Conservation (phyloP, 2,113 vertebrate genomes). For the Phodopus roborovskii region DNA sequence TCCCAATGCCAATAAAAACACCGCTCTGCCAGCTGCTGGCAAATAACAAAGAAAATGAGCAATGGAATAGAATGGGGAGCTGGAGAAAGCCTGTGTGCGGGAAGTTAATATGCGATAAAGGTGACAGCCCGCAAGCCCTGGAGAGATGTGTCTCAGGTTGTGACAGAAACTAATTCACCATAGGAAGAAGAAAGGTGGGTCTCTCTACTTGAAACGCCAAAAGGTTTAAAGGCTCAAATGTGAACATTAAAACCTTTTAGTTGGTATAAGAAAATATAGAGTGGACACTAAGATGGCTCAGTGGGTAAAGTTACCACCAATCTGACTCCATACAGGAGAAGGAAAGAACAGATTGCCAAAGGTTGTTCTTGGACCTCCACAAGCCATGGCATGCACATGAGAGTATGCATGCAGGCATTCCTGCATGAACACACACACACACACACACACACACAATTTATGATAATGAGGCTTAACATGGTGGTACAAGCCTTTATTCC, state of each 20-base stretch:
- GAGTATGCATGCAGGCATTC: no score
- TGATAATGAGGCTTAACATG: not conserved
- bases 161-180: conserved; percentile 22
- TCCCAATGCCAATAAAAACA: conserved; percentile 60
- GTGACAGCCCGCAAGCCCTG: not conserved
- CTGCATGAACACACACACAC: not conserved
- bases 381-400: not conserved
- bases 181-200: not conserved
- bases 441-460: not conserved
- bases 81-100: not conserved
- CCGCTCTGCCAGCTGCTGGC: not conserved
- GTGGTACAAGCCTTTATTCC: not conserved
- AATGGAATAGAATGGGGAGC: not conserved
- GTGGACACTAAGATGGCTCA: not conserved
- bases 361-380: no score
- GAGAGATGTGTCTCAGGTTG: not conserved
- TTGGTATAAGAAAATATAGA: not conserved
- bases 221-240: conserved; percentile 23
- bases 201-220: conserved; percentile 39
- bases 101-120: not conserved
- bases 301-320: not conserved
- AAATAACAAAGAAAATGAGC: conserved; percentile 25
- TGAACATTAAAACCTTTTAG: conserved; percentile 37
- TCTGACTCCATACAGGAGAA: not conserved
- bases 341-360: not conserved